Conservation (phyloP, 1,140 invertebrate genomes). For the Steinernema khuongi region DNA sequence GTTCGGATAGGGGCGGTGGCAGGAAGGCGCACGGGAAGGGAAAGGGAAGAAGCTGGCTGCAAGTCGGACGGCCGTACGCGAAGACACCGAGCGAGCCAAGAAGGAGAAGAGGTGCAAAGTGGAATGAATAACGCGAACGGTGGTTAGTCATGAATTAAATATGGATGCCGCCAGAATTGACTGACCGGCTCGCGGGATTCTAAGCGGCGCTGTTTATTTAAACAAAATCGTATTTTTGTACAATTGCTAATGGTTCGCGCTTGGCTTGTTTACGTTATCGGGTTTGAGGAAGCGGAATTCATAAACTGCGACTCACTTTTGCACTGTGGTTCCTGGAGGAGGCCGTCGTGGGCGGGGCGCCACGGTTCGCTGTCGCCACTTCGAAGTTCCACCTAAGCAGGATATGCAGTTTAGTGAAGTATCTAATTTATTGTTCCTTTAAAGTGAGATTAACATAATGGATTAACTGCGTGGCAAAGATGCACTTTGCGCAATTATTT, state of each 20-base stretch:
- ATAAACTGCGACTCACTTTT: constrained; percentile 40
- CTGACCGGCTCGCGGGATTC: not conserved
- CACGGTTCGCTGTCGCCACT: constrained; percentile 39
- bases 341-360: constrained; percentile 50
- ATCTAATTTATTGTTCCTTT: too few species aligned
- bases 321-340: constrained; percentile 47
- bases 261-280: not conserved
- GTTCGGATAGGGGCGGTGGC: not conserved
- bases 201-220: not conserved
- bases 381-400: constrained; percentile 43
- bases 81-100: not conserved
- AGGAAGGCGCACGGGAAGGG: not conserved
- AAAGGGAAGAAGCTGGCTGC: not conserved
- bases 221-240: not conserved
- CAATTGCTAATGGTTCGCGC: not conserved
- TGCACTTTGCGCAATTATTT: too few species aligned
- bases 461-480: too few species aligned
- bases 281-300: constrained; percentile 9
- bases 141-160: constrained; percentile 15
- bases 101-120: constrained; percentile 21
- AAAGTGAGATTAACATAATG: too few species aligned
- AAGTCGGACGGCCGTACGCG: constrained; percentile 6
- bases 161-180: not conserved
- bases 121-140: not conserved
- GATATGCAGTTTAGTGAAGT: too few species aligned